Conservation (phyloP, 2,113 vertebrate species). For the Charina bottae region DNA sequence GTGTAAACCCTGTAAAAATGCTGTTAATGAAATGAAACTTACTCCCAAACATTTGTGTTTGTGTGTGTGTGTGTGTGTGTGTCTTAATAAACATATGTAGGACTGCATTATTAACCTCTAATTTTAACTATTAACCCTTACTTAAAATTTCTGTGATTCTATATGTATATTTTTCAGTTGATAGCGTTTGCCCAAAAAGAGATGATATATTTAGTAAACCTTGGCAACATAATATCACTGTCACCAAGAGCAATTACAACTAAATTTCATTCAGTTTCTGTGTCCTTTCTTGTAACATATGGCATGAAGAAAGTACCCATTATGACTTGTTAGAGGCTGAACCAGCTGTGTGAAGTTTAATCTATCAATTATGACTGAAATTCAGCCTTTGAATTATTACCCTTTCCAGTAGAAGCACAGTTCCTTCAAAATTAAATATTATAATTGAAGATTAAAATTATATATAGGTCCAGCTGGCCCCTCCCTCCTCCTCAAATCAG, state of each 20-base stretch:
- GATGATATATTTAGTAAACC: background rate
- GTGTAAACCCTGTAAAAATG: background rate
- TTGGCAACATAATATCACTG: background rate
- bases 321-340: background rate
- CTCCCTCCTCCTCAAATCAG: slow-evolving; percentile 40
- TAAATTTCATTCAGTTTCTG: background rate
- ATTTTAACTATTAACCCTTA: background rate
- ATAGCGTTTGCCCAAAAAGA: background rate
- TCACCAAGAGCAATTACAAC: background rate
- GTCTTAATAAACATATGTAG: background rate
- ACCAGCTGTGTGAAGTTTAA: background rate
- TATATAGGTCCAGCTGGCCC: background rate
- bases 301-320: background rate
- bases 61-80: background rate
- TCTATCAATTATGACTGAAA: background rate
- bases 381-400: background rate
- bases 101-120: background rate
- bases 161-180: background rate
- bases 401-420: background rate
- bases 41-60: background rate
- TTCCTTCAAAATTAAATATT: background rate
- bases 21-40: background rate
- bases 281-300: background rate
- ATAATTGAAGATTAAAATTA: background rate
- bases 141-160: background rate